Conservation (phyloP, 1,140 invertebrate species). For the Formica exsecta region DNA sequence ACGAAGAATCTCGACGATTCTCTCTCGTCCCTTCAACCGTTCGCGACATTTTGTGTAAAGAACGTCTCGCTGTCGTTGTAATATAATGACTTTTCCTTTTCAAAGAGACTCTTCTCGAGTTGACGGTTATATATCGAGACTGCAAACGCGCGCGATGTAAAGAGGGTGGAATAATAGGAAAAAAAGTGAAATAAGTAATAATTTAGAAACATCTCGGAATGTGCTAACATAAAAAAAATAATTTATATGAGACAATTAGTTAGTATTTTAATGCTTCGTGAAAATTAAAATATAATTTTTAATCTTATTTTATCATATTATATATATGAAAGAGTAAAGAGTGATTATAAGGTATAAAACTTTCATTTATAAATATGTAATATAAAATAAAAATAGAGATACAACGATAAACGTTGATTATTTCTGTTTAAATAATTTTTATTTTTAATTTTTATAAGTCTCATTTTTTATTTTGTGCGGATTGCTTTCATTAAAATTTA, state of each 20-base stretch:
- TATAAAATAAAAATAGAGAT: neutral
- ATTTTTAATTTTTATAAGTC: no score
- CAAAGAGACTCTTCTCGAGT: neutral
- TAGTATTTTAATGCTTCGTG: neutral
- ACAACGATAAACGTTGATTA: neutral
- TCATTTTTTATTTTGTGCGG: neutral
- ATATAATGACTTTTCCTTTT: conserved; percentile 43
- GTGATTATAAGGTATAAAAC: no score
- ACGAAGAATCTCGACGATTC: conserved; percentile 35
- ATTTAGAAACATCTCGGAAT: no score
- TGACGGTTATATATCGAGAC: conserved; percentile 61
- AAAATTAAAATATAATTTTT: neutral
- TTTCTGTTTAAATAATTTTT: neutral
- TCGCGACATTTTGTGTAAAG: conserved; percentile 59
- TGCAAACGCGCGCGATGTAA: neutral
- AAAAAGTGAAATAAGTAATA: neutral
- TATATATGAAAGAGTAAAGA: no score
- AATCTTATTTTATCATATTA: no score
- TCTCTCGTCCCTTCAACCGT: conserved; percentile 18
- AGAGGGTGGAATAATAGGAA: neutral
- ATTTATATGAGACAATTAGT: no score
- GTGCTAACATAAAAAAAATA: no score
- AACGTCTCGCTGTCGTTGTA: conserved; percentile 29
- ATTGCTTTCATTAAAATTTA: neutral
- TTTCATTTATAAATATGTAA: no score